A percentile compares a stretch with the other conserved stretches of the same genome.
These are phyloP conservation scores for Polylopha cassiicola DNA, from an alignment of 2,888 invertebrate genomes.

Conservation along the genomic window DNA sequence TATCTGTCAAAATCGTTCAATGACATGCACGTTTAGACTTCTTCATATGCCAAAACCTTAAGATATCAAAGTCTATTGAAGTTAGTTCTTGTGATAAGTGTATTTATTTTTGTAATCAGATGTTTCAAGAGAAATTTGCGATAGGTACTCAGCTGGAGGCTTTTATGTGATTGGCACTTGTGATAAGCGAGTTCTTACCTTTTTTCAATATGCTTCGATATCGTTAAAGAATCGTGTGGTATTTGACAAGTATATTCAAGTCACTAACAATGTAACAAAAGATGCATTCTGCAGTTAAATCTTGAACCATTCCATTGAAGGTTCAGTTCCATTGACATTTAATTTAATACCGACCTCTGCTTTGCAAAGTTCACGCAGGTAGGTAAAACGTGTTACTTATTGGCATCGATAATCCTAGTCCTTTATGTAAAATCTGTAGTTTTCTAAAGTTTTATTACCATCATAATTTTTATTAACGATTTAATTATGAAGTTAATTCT, in stretches of 20 bases:
- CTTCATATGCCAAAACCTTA: conserved; percentile 22
- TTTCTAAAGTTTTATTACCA: conserved; percentile 26
- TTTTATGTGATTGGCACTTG: conserved; percentile 12
- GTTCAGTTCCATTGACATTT: conserved; percentile 36
- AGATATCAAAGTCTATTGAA: conserved; percentile 26
- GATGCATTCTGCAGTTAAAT: conserved; percentile 6
- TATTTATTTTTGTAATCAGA: conserved; percentile 16
- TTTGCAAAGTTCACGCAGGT: conserved; percentile 41
- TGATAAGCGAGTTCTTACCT: conserved; percentile 6
- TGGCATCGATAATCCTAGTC: conserved; percentile 37
- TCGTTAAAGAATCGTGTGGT: conserved; percentile 8
- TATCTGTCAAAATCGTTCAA: conserved; percentile 23
- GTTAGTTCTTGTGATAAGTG: conserved; percentile 4
- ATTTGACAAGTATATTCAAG: conserved; percentile 12
- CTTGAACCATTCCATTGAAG: conserved; percentile 10
- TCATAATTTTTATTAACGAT: conserved; percentile 9
- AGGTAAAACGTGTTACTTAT: conserved; percentile 29
- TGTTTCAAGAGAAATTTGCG: conserved; percentile 11
- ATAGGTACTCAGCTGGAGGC: conserved; percentile 7
- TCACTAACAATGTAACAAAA: background rate
- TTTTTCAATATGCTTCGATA: conserved; percentile 9
- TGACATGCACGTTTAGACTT: conserved; percentile 25
- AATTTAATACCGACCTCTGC: conserved; percentile 38
- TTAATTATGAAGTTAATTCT: too few species aligned
- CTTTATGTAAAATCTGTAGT: conserved; percentile 43